Evolutionary conservation across 1,140 invertebrate genomes (phyloP).

Genomic region (Drosophila biarmipes): DNA sequence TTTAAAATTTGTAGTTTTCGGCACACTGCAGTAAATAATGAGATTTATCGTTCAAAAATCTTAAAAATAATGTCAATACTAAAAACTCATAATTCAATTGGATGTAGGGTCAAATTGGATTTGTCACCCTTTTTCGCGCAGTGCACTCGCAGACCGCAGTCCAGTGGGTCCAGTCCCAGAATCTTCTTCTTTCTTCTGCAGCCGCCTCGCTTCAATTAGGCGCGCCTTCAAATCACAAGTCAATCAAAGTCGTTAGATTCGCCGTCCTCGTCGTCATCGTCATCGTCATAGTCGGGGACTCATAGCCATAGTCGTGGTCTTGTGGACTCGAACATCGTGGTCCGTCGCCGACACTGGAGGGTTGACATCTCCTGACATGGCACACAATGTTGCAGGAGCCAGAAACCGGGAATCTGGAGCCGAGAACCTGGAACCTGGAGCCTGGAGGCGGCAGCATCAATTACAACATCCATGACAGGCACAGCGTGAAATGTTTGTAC

Average conservation of each 20-base stretch:
- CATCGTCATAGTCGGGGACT: constrained; percentile 21
- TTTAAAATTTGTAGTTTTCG: too few relatives aligned
- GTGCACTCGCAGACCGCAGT: constrained; percentile 24
- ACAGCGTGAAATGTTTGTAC: constrained; percentile 82
- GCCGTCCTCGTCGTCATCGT: constrained; percentile 51
- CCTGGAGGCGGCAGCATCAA: constrained; percentile 73
- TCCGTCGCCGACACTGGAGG: constrained; percentile 31
- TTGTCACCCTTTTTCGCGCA: constrained; percentile 22
- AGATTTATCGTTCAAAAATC: too few relatives aligned
- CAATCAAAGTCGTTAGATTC: constrained; percentile 81
- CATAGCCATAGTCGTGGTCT: constrained; percentile 20
- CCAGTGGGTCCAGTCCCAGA: constrained; percentile 37
- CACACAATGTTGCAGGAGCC: constrained; percentile 50
- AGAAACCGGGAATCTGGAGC: not conserved
- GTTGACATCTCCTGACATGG: constrained; percentile 79
- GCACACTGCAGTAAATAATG: too few relatives aligned
- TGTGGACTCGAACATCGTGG: constrained; percentile 24
- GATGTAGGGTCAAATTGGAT: too few relatives aligned
- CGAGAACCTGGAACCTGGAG: constrained; percentile 4
- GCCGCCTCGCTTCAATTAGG: constrained; percentile 75
- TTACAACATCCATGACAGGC: constrained; percentile 81
- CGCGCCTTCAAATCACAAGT: constrained; percentile 81
- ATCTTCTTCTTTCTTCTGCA: constrained; percentile 40
- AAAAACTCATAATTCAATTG: too few relatives aligned
- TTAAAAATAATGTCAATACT: too few relatives aligned